phyloP scores from a whole-genome alignment of 2,113 vertebrate genomes.

The Oreocharis arfaki region DNA sequence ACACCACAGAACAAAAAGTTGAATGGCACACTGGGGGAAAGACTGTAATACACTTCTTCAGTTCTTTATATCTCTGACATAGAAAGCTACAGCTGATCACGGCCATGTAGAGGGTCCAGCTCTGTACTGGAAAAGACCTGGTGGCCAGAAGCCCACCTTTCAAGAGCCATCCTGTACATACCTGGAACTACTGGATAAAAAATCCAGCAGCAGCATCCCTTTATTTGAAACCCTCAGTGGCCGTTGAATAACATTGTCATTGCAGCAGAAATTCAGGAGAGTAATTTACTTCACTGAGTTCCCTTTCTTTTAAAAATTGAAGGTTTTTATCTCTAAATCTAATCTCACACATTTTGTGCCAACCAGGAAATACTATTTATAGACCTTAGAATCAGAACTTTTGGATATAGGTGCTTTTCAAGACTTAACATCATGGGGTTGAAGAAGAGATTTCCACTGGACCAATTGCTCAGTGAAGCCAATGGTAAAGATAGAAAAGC shows the following conservation, averaged over 20 bases:
- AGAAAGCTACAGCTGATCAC: background rate
- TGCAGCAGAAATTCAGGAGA: background rate
- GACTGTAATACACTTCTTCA: fast-evolving
- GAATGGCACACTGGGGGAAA: background rate
- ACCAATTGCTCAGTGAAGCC: background rate
- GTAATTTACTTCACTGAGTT: background rate
- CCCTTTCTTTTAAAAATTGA: background rate
- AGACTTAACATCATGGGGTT: background rate
- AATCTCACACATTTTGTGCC: background rate
- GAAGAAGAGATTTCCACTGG: background rate
- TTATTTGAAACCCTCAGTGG: background rate
- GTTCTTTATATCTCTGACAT: background rate
- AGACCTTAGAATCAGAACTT: background rate
- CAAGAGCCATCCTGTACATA: background rate
- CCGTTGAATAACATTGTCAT: background rate
- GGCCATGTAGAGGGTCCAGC: background rate
- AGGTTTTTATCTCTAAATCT: background rate
- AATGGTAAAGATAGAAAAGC: background rate
- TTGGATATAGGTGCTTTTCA: background rate
- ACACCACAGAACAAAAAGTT: background rate
- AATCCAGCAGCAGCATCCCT: background rate
- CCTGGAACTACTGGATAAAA: background rate
- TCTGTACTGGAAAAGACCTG: background rate
- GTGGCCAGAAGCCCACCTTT: background rate
- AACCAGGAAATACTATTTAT: background rate